Base-by-base conservation (phyloP, 2,888 invertebrate species). In the Seladonia tumulorum region DNA sequence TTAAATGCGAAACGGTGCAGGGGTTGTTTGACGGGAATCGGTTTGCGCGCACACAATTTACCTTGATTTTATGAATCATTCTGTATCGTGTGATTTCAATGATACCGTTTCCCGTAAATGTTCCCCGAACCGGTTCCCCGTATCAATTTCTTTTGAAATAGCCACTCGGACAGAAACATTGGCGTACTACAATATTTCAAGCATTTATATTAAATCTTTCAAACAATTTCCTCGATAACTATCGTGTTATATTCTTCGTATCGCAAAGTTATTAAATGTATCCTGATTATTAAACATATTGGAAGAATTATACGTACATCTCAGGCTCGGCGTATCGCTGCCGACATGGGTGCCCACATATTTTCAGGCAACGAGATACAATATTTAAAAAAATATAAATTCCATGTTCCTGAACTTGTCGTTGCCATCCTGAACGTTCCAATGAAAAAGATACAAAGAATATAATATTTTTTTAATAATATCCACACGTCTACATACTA, bases 381-480 rank as follows among this genome's bases (percentile, higher is more conserved):
- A 7, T 29, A 18, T 18, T 63, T 29, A 8, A 1, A 16, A 29
- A 18, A 18, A 63, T 63, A 63, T 35, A 18, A 8, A 18, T 29
- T 16, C 16, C 18, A 35, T 2, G 29, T 3, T 8, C 8, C 29
- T 1, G n/a, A 16, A 18, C 18, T 7, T 63, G 8, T 8, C 29
- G 5, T 8, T 63, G 18, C 8, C 7, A 35, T 18, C 18, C 29
- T 18, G 29, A 29, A 63, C 3, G 8, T 63, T 63, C 3, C 29
- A 63, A 63, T 29, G 5, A 63, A 35, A 63, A 49, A 14, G 22
- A 76, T 29, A 63, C 35, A 49, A 10, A 39, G 35, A 47, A 73
- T 22, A 10, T 8, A 53, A 8, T 42, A 70, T 70, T 63, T 75
- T 47, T 63, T 7, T 81, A 72, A 66, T 14, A n/a, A 29, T n/a